phyloP scores from a whole-genome alignment of 2,797 vertebrate species.

The Fringilla coelebs region DNA sequence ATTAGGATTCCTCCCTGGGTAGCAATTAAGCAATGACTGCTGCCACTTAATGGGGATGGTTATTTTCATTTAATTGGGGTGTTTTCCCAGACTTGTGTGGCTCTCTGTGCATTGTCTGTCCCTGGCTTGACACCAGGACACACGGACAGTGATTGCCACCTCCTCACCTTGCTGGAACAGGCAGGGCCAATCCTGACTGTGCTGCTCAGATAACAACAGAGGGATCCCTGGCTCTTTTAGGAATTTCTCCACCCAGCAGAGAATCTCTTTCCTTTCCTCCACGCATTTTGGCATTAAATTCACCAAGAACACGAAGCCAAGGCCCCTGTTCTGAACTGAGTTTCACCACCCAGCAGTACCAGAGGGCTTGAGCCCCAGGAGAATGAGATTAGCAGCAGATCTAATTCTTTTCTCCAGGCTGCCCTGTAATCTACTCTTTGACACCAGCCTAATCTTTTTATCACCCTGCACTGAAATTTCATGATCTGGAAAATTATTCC shows the following conservation, averaged over 20 bases:
- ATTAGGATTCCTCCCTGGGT: neutral
- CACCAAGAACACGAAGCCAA: neutral
- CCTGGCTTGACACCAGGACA: neutral
- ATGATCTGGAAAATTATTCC: slow-evolving; percentile 44
- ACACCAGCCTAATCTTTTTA: slow-evolving; percentile 35
- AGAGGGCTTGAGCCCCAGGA: neutral
- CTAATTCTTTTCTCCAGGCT: neutral
- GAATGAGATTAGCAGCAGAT: neutral
- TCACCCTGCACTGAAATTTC: slow-evolving; percentile 10
- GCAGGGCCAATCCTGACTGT: neutral
- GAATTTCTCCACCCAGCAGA: neutral
- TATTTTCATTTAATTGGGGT: slow-evolving; percentile 35
- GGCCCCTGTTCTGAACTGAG: neutral
- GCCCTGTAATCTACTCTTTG: slow-evolving; percentile 17
- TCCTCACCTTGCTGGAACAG: neutral
- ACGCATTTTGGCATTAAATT: neutral
- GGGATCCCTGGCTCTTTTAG: neutral
- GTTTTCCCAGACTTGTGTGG: neutral
- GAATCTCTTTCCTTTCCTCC: neutral
- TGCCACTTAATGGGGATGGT: slow-evolving; percentile 13
- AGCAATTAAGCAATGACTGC: neutral
- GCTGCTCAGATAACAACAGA: neutral
- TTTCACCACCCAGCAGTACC: neutral
- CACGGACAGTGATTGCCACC: neutral
- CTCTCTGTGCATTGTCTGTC: neutral